Percentiles rank a stretch among this genome's conserved stretches.
Conservation (phyloP, 2,888 invertebrate species). For the Sinelater perroti region DNA sequence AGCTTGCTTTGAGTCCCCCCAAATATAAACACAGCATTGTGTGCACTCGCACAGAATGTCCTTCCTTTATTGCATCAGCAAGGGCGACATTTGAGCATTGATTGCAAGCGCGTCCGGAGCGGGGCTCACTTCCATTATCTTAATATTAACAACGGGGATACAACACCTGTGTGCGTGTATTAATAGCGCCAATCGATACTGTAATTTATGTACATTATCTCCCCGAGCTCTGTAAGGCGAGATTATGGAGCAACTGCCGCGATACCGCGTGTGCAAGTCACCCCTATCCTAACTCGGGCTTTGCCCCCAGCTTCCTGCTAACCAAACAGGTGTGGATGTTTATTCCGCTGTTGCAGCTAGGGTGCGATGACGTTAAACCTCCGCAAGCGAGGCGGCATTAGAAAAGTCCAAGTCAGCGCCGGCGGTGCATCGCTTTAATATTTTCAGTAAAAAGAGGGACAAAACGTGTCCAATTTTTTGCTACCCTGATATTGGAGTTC, state of each 20-base stretch:
- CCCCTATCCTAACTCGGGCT: background rate
- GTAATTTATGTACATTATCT: constrained; percentile 4
- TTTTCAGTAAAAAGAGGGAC: too few relatives aligned
- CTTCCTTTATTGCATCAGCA: background rate
- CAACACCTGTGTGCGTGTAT: constrained; percentile 10
- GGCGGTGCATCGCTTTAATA: too few relatives aligned
- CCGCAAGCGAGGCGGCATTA: too few relatives aligned
- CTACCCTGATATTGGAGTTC: too few relatives aligned
- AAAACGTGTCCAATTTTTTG: too few relatives aligned
- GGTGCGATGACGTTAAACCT: too few relatives aligned
- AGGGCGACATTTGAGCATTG: background rate
- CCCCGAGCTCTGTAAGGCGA: background rate
- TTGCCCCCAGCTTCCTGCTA: constrained; percentile 2
- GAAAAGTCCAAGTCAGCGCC: too few relatives aligned
- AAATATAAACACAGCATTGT: too few relatives aligned
- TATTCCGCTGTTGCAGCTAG: background rate
- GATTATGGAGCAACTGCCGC: constrained; percentile 4
- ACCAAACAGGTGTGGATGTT: background rate
- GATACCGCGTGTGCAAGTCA: background rate
- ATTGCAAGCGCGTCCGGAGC: background rate
- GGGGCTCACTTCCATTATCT: constrained; percentile 6
- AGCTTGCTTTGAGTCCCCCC: too few relatives aligned
- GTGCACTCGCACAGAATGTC: background rate
- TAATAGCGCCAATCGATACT: constrained; percentile 14
- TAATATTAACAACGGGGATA: constrained; percentile 6